A percentile compares a stretch with the other conserved stretches of the same genome.
Evolutionary conservation across 2,113 vertebrate species (phyloP).

Genomic region (Dipodomys spectabilis): DNA sequence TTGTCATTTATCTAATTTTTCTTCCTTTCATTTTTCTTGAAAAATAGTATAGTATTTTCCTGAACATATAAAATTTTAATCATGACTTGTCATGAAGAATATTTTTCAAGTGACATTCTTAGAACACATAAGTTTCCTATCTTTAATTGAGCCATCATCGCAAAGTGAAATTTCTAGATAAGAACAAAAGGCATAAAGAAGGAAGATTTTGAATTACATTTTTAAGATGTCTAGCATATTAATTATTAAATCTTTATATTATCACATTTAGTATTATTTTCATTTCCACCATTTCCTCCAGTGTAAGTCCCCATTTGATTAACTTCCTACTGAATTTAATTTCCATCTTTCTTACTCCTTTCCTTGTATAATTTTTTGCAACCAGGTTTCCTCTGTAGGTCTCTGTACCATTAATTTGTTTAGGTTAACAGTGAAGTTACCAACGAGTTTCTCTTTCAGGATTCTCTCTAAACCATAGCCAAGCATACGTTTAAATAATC

Average conservation of each 20-base stretch:
- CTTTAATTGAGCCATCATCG: neutral
- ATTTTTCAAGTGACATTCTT: neutral
- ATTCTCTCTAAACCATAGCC: neutral
- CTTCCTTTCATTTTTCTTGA: neutral
- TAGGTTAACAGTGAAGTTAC: neutral
- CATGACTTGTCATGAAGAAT: neutral
- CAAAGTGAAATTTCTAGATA: neutral
- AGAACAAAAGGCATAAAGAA: neutral
- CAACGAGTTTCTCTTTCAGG: neutral
- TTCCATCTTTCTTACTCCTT: neutral
- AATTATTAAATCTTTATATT: neutral
- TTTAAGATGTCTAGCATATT: neutral
- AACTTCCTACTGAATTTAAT: neutral
- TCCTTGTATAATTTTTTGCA: neutral
- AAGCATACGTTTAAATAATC: neutral
- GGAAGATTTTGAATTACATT: neutral
- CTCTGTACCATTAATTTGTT: neutral
- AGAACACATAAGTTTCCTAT: neutral
- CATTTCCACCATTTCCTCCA: neutral
- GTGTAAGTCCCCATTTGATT: neutral
- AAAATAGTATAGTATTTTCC: neutral
- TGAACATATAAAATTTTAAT: conserved; percentile 24
- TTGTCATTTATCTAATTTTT: neutral
- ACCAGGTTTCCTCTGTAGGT: neutral
- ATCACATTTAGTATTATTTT: neutral